Evolutionary conservation across 2,888 invertebrate species (phyloP).

Genomic region (Xestoiulus laeticollis): DNA sequence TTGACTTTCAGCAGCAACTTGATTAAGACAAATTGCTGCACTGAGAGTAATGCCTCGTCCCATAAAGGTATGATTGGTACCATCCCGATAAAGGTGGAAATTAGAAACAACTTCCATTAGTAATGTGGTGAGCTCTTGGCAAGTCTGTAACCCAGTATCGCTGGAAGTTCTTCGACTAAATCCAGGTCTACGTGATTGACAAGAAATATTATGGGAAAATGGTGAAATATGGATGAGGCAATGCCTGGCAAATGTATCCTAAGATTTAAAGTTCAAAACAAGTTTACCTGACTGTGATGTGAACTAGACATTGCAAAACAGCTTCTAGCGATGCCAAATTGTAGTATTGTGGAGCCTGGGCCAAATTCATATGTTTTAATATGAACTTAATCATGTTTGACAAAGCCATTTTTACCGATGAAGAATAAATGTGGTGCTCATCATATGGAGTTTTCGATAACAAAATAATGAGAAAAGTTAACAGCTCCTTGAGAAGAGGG

Average conservation of each 20-base stretch:
- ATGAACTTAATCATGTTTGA: slow-evolving; percentile 46
- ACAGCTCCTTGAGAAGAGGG: slow-evolving; percentile 45
- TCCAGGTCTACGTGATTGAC: slow-evolving; percentile 45
- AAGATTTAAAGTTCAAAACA: not conserved
- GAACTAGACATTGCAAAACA: slow-evolving; percentile 52
- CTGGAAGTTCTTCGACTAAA: slow-evolving; percentile 43
- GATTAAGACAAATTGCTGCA: slow-evolving; percentile 51
- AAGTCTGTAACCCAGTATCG: not conserved
- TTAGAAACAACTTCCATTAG: slow-evolving; percentile 54
- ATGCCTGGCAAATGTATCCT: not conserved
- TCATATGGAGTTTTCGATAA: not conserved
- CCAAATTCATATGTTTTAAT: slow-evolving; percentile 46
- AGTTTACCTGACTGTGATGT: slow-evolving; percentile 52
- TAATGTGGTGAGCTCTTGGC: slow-evolving; percentile 46
- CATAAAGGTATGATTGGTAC: slow-evolving; percentile 50
- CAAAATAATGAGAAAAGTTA: slow-evolving; percentile 21
- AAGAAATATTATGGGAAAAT: not conserved
- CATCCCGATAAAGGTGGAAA: slow-evolving; percentile 50
- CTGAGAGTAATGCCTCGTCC: slow-evolving; percentile 52
- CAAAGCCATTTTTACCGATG: slow-evolving; percentile 1
- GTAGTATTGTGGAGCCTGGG: slow-evolving; percentile 54
- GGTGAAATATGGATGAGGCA: not conserved
- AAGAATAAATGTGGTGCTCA: not conserved
- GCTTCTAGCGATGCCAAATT: slow-evolving; percentile 54
- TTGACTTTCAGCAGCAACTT: slow-evolving; percentile 51